Evolutionary conservation across 2,888 invertebrate genomes (phyloP).

Genomic region (Tigriopus californicus): DNA sequence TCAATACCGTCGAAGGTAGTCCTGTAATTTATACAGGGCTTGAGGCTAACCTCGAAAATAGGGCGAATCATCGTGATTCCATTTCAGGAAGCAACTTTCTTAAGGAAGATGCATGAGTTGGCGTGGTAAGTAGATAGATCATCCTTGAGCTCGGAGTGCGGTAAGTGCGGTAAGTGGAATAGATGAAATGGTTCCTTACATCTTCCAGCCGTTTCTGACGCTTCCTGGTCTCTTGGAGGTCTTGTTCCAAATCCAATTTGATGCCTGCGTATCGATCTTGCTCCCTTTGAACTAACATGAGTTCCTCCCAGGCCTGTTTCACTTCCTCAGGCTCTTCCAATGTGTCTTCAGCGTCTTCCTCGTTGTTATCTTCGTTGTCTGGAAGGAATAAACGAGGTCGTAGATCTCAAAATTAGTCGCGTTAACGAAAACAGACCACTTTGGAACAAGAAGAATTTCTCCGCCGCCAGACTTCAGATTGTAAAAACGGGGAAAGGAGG

Average conservation of each 20-base stretch:
- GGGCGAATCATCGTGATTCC: no score
- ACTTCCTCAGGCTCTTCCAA: slow-evolving; percentile 35
- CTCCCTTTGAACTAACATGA: slow-evolving; percentile 65
- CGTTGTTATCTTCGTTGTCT: not conserved
- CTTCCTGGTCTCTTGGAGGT: slow-evolving; percentile 56
- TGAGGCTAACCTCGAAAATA: no score
- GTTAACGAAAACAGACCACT: not conserved
- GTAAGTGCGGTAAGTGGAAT: no score
- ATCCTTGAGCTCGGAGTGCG: no score
- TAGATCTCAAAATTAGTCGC: slow-evolving; percentile 8
- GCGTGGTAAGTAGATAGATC: not conserved
- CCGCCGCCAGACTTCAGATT: no score
- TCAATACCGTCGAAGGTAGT: no score
- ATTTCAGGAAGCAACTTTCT: not conserved
- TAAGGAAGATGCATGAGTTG: not conserved
- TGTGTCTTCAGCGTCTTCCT: not conserved
- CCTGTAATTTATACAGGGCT: no score
- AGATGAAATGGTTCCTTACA: slow-evolving; percentile 34
- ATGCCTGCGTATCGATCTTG: slow-evolving; percentile 59
- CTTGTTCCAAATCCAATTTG: slow-evolving; percentile 53
- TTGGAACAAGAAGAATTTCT: no score
- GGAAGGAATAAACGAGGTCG: not conserved
- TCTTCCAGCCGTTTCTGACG: slow-evolving; percentile 63
- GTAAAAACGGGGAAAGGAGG: not conserved
- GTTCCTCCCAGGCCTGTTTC: slow-evolving; percentile 62